Evolutionary conservation across 2,888 invertebrate genomes (phyloP), one percentile per base, ranked within the genome.

Genomic region (Stenichneumon culpator): DNA sequence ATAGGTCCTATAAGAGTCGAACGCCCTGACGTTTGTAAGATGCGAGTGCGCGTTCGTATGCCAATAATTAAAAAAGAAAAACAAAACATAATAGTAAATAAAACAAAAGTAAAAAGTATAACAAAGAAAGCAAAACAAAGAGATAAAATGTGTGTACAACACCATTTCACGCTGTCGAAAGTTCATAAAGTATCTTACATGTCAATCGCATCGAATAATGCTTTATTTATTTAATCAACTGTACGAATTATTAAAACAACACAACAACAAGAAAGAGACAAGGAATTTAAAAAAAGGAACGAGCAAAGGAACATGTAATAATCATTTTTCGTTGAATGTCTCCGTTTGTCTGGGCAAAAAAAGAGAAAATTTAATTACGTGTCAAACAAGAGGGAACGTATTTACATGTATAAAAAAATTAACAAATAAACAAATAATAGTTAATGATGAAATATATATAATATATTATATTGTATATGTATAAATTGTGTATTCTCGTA

Each of bases 401-500:
- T 87, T 86, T 86, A 87, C 83, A 80, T 86, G 86, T 87, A 88
- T 86, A 88, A 87, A 86, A 70, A 77, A 84, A 83, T 72, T 85
- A 86, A 86, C 7, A 73, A 70, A 70, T 68, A 72, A 74, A 83
- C 74, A 83, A 75, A 84, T 78, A 84, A 82, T 74, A 82, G 72
- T 82, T 69, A 74, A 74, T 70, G 63, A 84, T 84, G 88, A 87
- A 89, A 89, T 87, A 90, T 88, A 89, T 87, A 89, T 91, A 90
- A 91, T 92, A 91, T 91, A 91, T 90, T 87, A 90, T 89, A 91
- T 89, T 91, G 89, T 92, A 90, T 86, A 90, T 92, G 91, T 91
- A 92, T 92, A 92, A 90, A 92, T 90, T 89, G 89, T 91, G 92
- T 92, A 92, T 92, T 91, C 91, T 92, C 90, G 87, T 90, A 90